phyloP scores from a whole-genome alignment of 2,113 vertebrate genomes.

The Tamias sibiricus region DNA sequence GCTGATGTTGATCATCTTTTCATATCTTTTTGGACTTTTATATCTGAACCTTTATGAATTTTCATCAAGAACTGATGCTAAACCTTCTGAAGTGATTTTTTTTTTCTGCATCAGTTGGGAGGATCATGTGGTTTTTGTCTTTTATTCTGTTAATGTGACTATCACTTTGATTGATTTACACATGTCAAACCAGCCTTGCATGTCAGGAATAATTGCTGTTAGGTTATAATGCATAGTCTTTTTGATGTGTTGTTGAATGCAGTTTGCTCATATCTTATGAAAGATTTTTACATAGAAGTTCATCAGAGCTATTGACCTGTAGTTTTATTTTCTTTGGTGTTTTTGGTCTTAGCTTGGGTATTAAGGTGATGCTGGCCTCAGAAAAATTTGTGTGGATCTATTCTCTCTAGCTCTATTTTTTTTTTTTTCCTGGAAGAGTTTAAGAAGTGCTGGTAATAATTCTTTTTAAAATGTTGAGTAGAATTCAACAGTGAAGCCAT shows the following conservation, averaged over 20 bases:
- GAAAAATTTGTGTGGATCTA: neutral
- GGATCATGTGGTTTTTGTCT: neutral
- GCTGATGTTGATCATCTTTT: neutral
- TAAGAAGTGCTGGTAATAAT: neutral
- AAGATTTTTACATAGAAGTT: too few species aligned
- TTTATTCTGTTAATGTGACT: neutral
- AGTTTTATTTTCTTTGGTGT: neutral
- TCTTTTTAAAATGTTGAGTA: neutral
- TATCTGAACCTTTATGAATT: neutral
- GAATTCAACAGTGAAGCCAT: neutral
- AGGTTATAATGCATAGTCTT: neutral
- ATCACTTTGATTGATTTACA: neutral
- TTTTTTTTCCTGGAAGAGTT: neutral
- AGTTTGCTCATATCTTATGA: neutral
- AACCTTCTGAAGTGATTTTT: neutral
- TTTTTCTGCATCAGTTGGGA: neutral
- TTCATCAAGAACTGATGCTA: neutral
- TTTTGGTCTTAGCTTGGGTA: too few species aligned
- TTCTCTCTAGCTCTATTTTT: neutral
- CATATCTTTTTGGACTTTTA: neutral
- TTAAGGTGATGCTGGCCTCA: neutral
- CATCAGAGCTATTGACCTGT: neutral
- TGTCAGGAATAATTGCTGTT: neutral
- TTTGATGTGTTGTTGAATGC: too few species aligned
- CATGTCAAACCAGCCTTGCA: neutral